A percentile compares a stretch with the other conserved stretches of the same genome.
phyloP scores from a whole-genome alignment of 2,797 vertebrate species.

The Poecilia velifera region DNA sequence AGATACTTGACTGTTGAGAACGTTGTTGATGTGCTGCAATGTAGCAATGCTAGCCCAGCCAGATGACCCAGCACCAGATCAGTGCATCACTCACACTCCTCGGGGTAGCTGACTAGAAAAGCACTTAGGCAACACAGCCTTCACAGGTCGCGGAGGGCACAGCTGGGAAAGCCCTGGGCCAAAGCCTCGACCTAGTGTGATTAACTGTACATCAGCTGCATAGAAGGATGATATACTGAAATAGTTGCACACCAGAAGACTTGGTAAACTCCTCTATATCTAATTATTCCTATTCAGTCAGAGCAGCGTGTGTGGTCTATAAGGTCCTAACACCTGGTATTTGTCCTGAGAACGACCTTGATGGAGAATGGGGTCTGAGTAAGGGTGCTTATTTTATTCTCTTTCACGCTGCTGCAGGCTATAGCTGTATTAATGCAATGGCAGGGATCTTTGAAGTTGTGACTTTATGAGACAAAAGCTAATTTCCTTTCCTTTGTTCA shows the following conservation, averaged over 20 bases:
- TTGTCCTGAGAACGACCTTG: constrained; percentile 97
- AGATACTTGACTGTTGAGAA: constrained; percentile 44
- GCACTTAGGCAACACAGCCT: constrained; percentile 66
- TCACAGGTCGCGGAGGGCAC: constrained; percentile 66
- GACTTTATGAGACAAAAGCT: constrained; percentile 97
- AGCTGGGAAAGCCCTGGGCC: constrained; percentile 71
- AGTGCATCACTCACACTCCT: constrained; percentile 63
- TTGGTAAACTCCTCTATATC: constrained; percentile 19
- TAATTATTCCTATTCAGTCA: constrained; percentile 32
- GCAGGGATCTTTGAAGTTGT: constrained; percentile 98
- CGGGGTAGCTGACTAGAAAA: constrained; percentile 62
- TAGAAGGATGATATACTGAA: constrained; percentile 51
- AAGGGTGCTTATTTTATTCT: constrained; percentile 92
- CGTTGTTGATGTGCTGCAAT: constrained; percentile 52
- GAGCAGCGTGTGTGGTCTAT: constrained; percentile 69
- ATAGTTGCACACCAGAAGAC: constrained; percentile 53
- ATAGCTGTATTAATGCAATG: constrained; percentile 97
- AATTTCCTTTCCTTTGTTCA: constrained; percentile 97
- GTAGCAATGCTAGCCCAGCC: constrained; percentile 52
- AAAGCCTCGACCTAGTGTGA: constrained; percentile 63
- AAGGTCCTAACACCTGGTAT: constrained; percentile 82
- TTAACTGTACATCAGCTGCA: constrained; percentile 70
- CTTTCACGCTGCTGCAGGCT: constrained; percentile 86
- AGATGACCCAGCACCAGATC: constrained; percentile 74
- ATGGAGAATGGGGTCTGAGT: constrained; percentile 82